Conservation (phyloP, 2,888 invertebrate genomes). For the Amphipyra berbera region DNA sequence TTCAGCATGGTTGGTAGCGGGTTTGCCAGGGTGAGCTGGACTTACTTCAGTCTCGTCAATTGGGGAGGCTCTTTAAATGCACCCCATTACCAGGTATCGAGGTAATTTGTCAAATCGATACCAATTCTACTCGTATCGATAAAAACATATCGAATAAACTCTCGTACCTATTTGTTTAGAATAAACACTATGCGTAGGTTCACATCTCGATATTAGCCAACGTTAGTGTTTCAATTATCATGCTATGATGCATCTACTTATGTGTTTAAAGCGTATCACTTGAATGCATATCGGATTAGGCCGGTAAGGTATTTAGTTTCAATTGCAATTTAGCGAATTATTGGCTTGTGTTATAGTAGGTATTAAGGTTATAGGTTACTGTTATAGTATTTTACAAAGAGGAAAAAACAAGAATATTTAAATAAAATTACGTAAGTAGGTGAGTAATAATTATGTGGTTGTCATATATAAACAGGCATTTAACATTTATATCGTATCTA, state of each 20-base stretch:
- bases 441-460: slow-evolving; percentile 5
- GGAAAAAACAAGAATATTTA: background rate
- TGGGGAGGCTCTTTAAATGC: too few relatives aligned
- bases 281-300: slow-evolving; percentile 31
- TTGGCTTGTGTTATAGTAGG: background rate
- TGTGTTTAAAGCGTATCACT: slow-evolving; percentile 35
- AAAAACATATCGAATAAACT: background rate
- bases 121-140: background rate
- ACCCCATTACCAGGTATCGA: too few relatives aligned
- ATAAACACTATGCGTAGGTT: background rate
- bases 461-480: slow-evolving; percentile 1
- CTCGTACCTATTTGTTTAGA: background rate
- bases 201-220: slow-evolving; percentile 23
- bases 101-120: background rate
- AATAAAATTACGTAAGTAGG: slow-evolving; percentile 1
- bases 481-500: background rate
- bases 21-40: too few relatives aligned
- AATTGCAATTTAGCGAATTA: slow-evolving; percentile 21
- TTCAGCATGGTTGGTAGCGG: too few relatives aligned
- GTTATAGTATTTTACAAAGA: background rate
- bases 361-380: background rate
- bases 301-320: slow-evolving; percentile 21
- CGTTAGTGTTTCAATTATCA: slow-evolving; percentile 49
- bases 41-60: too few relatives aligned
- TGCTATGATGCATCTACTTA: slow-evolving; percentile 23